These are phyloP conservation scores for Puntigrus tetrazona DNA, from an alignment of 2,113 vertebrate species.

Conservation along the genomic window DNA sequence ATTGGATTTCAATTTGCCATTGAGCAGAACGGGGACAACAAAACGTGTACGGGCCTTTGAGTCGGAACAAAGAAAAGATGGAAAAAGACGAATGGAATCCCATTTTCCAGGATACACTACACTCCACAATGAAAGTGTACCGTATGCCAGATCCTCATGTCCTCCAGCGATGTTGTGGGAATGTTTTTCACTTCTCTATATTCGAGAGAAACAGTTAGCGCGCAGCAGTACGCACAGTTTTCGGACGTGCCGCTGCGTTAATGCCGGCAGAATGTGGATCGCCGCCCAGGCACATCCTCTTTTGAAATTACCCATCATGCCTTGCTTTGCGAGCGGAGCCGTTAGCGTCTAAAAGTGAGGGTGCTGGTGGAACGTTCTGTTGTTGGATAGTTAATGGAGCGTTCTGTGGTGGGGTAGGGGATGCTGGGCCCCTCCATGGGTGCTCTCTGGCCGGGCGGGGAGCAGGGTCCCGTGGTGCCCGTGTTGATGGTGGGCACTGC, in stretches of 20 bases:
- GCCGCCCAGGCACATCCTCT: constrained; percentile 23
- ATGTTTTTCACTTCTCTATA: constrained; percentile 21
- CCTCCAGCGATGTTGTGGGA: not conserved
- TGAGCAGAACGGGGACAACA: constrained; percentile 49
- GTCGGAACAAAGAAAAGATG: constrained; percentile 38
- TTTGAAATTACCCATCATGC: constrained; percentile 34
- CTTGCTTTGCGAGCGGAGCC: not conserved
- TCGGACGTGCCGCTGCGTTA: not conserved
- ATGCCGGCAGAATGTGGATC: constrained; percentile 4
- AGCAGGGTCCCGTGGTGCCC: constrained; percentile 66
- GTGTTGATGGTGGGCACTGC: constrained; percentile 69
- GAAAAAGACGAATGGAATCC: constrained; percentile 45
- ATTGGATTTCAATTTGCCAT: constrained; percentile 57
- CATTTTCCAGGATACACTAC: constrained; percentile 46
- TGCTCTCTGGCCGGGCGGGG: constrained; percentile 71
- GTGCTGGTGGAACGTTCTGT: constrained; percentile 71
- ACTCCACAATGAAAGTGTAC: constrained; percentile 17
- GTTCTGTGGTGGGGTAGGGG: constrained; percentile 67
- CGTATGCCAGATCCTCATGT: not conserved
- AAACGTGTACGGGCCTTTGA: constrained; percentile 38
- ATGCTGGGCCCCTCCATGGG: constrained; percentile 64
- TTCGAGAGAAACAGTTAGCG: constrained; percentile 13
- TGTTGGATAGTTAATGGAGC: constrained; percentile 67
- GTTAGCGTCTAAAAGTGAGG: constrained; percentile 77
- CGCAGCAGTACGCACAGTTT: constrained; percentile 24